Percentiles rank a stretch among this genome's conserved stretches.
phyloP scores from a whole-genome alignment of 2,113 vertebrate genomes.

The Istiophorus platypterus region DNA sequence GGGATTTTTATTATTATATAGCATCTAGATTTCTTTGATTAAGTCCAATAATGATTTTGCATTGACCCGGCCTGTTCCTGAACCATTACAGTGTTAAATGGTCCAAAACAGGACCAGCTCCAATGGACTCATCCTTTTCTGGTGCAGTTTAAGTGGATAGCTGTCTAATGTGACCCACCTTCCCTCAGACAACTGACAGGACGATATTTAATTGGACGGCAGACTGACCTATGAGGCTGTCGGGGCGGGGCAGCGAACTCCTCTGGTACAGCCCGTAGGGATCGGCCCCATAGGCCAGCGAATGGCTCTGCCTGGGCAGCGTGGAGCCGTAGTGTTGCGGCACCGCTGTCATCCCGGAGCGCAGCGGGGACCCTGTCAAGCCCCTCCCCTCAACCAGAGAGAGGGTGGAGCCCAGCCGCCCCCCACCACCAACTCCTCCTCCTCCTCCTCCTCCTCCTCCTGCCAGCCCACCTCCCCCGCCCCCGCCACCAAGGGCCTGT shows the following conservation, averaged over 20 bases:
- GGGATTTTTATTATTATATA: background rate
- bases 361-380: slow-evolving; percentile 86
- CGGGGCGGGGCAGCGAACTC: slow-evolving; percentile 94
- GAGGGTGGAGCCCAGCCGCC: slow-evolving; percentile 78
- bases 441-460: slow-evolving; percentile 64
- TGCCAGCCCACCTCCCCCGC: slow-evolving; percentile 49
- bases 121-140: background rate
- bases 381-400: slow-evolving; percentile 73
- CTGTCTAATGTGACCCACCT: background rate
- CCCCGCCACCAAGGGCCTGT: slow-evolving; percentile 67
- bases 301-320: slow-evolving; percentile 88
- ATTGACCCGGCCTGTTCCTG: background rate
- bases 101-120: no score
- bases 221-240: slow-evolving; percentile 94
- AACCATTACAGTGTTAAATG: background rate
- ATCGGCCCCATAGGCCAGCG: slow-evolving; percentile 87
- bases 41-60: background rate
- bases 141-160: background rate
- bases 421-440: slow-evolving; percentile 73
- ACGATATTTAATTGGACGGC: background rate
- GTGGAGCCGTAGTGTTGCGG: slow-evolving; percentile 94
- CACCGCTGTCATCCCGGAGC: slow-evolving; percentile 92
- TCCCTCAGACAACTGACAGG: background rate
- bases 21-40: background rate
- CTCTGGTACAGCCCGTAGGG: slow-evolving; percentile 95